Evolutionary conservation across 2,797 vertebrate genomes (phyloP), one percentile per base, ranked within the genome.

Genomic region (Xiphophorus birchmanni): DNA sequence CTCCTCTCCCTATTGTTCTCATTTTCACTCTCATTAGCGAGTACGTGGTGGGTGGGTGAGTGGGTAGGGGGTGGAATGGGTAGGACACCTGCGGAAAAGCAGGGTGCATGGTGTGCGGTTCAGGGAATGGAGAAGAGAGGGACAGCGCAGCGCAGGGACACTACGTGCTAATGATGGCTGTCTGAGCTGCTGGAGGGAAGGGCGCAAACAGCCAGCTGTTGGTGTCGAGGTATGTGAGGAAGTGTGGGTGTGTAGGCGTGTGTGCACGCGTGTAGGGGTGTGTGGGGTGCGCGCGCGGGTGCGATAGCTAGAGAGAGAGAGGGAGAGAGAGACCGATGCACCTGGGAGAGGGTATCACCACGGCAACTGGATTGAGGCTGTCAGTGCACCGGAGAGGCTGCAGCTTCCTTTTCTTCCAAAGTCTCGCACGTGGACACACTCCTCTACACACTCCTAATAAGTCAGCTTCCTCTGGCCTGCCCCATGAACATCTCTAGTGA

Each of bases 1-100:
- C 92, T 90, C 89, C 87, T 93, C 92, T 94, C 92, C 91, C 92
- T 90, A 94, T 94, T 95, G 93, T 95, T 96, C 95, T 94, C 92
- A 91, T 93, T 94, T 94, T 94, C 93, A 90, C 93, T 94, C 93
- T 95, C 93, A 92, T 94, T 94, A 93, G 92, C 78, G 82, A 82
- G 84, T 81, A 52, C 77, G 88, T 79, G 74, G 86, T 90, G 90
- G 86, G 88, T 84, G 86, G 84, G 73, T 78, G 83, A 79, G 77
- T 32, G 86, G 44, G 84, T 69, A 18, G 83, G 79, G 69, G 86
- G 71, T 26, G 83, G 83, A 71, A 77, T 23, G 82, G 83, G 85
- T 75, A 81, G 90, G 90, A 94, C 93, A 95, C 94, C 95, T 95
- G 94, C 92, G 79, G 86, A 88, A 92, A 89, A 83, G 87, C 86